Evolutionary conservation across 2,797 vertebrate species (phyloP).

Genomic region (Enoplosus armatus): DNA sequence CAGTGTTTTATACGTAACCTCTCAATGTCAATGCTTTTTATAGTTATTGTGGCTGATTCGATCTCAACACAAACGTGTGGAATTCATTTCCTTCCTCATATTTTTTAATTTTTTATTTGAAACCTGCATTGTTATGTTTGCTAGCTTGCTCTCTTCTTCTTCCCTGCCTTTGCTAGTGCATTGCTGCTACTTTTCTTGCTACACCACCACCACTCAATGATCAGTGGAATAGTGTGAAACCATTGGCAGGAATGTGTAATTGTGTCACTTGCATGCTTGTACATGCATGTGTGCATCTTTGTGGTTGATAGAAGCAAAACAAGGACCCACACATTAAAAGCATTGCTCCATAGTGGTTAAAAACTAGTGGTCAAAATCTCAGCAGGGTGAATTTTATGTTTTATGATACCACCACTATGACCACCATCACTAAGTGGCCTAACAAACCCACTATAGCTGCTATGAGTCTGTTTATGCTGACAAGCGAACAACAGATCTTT

Average conservation of each 20-base stretch:
- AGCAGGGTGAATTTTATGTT: not conserved
- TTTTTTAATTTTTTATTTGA: not conserved
- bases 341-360: not conserved
- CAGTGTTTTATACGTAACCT: not conserved
- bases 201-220: not conserved
- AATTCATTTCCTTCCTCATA: not conserved
- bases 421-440: not conserved
- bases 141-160: not conserved
- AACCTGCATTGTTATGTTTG: not conserved
- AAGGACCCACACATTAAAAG: not conserved
- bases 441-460: not conserved
- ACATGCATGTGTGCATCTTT: not conserved
- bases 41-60: not conserved
- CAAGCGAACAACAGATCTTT: not conserved
- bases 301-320: not conserved
- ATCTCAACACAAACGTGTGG: not conserved
- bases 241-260: not conserved
- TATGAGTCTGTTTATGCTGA: not conserved
- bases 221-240: slow-evolving; percentile 5
- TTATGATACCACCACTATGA: not conserved
- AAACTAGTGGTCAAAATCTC: slow-evolving; percentile 1
- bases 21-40: not conserved
- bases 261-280: not conserved
- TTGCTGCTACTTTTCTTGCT: not conserved
- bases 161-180: not conserved